phyloP scores from a whole-genome alignment of 2,888 invertebrate species.

The Fragum fragum region DNA sequence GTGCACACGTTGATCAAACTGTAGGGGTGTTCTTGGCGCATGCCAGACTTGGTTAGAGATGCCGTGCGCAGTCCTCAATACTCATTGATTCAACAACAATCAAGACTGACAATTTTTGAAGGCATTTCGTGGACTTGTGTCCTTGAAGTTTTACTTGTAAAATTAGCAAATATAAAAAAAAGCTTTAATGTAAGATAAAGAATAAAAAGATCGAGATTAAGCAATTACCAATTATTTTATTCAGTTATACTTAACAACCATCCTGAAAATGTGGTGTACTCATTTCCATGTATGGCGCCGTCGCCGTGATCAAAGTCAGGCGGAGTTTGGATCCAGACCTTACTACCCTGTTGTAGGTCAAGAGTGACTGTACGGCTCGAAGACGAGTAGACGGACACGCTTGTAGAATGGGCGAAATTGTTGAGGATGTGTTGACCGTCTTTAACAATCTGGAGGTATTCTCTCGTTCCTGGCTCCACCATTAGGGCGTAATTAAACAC shows the following conservation, averaged over 20 bases:
- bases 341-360: slow-evolving; percentile 5
- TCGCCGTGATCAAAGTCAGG: slow-evolving; percentile 17
- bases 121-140: too few relatives aligned
- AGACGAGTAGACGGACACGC: not conserved
- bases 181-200: too few relatives aligned
- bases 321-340: slow-evolving; percentile 18
- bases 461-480: not conserved
- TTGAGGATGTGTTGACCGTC: slow-evolving; percentile 19
- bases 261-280: slow-evolving; percentile 10
- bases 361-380: slow-evolving; percentile 7
- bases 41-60: too few relatives aligned
- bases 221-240: not conserved
- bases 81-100: too few relatives aligned
- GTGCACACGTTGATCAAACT: too few relatives aligned
- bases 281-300: slow-evolving; percentile 7
- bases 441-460: slow-evolving; percentile 7
- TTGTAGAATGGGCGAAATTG: slow-evolving; percentile 11
- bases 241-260: slow-evolving; percentile 1
- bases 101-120: too few relatives aligned
- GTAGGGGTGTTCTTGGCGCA: too few relatives aligned
- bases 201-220: too few relatives aligned
- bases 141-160: too few relatives aligned
- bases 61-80: too few relatives aligned
- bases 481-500: slow-evolving; percentile 16
- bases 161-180: too few relatives aligned